Conservation (phyloP, 1,140 invertebrate species). For the Caerostris extrusa region DNA sequence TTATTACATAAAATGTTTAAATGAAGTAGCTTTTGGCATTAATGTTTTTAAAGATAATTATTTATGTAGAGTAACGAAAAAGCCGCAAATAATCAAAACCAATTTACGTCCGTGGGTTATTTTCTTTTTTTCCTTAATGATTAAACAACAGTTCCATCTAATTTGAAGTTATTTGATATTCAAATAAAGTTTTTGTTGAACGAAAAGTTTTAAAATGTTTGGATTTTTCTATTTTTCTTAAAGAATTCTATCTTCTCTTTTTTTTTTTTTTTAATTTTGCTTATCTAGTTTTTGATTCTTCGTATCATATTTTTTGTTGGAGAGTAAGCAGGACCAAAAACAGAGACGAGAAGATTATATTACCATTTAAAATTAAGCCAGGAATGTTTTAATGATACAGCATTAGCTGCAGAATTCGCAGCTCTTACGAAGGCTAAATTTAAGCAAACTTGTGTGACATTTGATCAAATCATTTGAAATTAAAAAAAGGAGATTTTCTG, state of each 20-base stretch:
- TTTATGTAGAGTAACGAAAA: neutral
- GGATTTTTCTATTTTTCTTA: too few relatives aligned
- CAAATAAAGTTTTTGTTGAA: neutral
- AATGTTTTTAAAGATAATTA: neutral
- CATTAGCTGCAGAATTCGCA: neutral
- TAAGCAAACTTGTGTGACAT: neutral
- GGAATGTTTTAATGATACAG: neutral
- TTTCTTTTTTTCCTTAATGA: neutral
- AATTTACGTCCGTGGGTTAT: neutral
- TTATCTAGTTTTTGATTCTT: neutral
- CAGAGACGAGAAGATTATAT: constrained; percentile 9
- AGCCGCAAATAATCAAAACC: neutral
- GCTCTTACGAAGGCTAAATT: neutral
- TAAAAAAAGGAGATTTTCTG: neutral
- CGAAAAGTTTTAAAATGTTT: neutral
- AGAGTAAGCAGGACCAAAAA: neutral
- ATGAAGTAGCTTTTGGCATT: neutral
- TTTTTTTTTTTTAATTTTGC: too few relatives aligned
- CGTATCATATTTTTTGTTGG: neutral
- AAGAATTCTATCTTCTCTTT: too few relatives aligned
- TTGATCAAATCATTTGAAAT: neutral
- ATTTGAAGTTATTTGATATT: neutral
- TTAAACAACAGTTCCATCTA: neutral
- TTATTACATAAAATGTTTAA: neutral
- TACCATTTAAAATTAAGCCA: constrained; percentile 28